Conservation (phyloP, 2,113 vertebrate species). For the Abramis brama region DNA sequence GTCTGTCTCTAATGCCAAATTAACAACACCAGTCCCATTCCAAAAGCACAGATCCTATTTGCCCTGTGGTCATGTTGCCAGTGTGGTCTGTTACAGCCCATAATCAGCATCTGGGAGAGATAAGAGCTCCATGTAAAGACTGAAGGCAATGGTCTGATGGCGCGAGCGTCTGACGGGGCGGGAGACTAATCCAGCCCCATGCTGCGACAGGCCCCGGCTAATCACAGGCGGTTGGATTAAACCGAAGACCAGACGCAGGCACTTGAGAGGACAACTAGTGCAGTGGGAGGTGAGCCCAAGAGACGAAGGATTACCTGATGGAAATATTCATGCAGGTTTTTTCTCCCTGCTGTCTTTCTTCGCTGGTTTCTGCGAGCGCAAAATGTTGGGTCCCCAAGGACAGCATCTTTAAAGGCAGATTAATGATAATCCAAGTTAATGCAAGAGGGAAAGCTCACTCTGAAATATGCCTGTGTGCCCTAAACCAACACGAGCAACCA, state of each 20-base stretch:
- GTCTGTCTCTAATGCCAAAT: conserved; percentile 36
- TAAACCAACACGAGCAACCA: conserved; percentile 20
- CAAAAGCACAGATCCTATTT: conserved; percentile 6
- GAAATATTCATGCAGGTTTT: conserved; percentile 51
- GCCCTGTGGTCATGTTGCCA: conserved; percentile 38
- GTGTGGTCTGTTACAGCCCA: conserved; percentile 35
- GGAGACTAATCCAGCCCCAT: conserved; percentile 43
- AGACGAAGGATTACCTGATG: conserved; percentile 48
- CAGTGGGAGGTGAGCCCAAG: conserved; percentile 25
- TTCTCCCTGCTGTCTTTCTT: neutral
- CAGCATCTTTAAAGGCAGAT: conserved; percentile 55
- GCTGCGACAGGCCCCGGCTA: conserved; percentile 16
- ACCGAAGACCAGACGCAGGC: conserved; percentile 20
- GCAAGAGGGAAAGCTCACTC: conserved; percentile 33
- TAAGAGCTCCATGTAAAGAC: neutral
- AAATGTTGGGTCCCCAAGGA: conserved; percentile 41
- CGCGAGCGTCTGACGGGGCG: neutral
- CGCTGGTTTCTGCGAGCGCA: neutral
- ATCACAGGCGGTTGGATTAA: conserved; percentile 23
- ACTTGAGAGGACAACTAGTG: conserved; percentile 21
- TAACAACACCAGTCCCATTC: conserved; percentile 38
- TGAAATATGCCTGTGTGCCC: conserved; percentile 16
- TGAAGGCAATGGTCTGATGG: neutral
- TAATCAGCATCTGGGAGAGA: conserved; percentile 37
- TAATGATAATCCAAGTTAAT: conserved; percentile 61